Base-by-base conservation (phyloP, 2,888 invertebrate species). In the Thecocarcelia acutangulata region DNA sequence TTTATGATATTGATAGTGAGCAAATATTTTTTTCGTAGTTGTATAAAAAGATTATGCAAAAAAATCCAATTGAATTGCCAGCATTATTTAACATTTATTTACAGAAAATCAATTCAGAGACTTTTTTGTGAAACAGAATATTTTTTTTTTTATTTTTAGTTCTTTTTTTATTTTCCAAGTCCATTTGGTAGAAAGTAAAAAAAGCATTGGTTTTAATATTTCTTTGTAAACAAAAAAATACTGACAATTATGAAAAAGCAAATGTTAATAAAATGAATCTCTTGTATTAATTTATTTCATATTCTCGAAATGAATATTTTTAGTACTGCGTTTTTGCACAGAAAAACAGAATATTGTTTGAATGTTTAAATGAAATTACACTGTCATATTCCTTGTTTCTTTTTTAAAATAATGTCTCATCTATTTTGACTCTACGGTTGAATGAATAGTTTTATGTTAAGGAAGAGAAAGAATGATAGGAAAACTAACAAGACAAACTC, bases 331-430 rank as follows among this genome's bases (percentile, higher is more conserved):
- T 77, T 70, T n/a, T 42, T 44, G 54, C 52, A 42, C 13, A 17
- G n/a, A 76, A 54, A 37, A 52, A 61, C 13, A 44, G 59, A 11
- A 24, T 59, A 68, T 13, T 17, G 48, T 8, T 70, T 70, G 63
- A 63, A 6, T 56, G 46, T 21, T 69, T 28, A 69, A 64, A 61
- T 37, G 0, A 69, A 68, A 44, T 52, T 15, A 52, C 28, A 21
- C 17, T n/a, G 33, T 66, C 19, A n/a, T 19, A 13, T 15, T 6
- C 42, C n/a, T 11, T 54, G 6, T 58, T 48, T 40, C 44, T 15
- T 3, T 59, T 59, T 24, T n/a, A 8, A 33, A 5, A 33, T 33
- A 9, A 8, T 69, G 2, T 48, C 5, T 24, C 4, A 50, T 50
- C 40, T 12, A 13, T 50, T 59, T 63, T 19, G 15, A 19, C 63